phyloP scores from a whole-genome alignment of 2,797 vertebrate species.

The Passerculus sandwichensis region DNA sequence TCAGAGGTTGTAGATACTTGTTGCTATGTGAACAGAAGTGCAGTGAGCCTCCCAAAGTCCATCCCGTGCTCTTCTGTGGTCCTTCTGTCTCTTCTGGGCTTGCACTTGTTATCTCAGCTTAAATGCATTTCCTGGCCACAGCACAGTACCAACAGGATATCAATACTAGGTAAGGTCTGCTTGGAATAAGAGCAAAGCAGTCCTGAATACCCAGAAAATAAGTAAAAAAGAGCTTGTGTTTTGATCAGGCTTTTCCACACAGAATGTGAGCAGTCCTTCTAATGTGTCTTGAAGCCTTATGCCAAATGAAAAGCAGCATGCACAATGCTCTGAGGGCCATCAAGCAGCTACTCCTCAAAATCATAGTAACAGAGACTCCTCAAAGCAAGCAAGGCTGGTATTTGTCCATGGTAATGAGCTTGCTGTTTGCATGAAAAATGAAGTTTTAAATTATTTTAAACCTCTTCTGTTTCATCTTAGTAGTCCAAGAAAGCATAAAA shows the following conservation, averaged over 20 bases:
- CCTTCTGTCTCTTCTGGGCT: background rate
- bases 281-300: background rate
- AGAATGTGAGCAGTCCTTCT: background rate
- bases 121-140: slow-evolving; percentile 3
- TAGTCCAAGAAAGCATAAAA: slow-evolving; percentile 28
- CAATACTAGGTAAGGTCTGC: background rate
- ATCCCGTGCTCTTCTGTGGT: background rate
- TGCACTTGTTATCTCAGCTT: background rate
- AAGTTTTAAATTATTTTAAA: slow-evolving; percentile 44
- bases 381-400: slow-evolving; percentile 29
- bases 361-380: slow-evolving; percentile 35
- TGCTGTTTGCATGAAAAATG: slow-evolving; percentile 6
- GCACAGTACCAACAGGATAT: slow-evolving; percentile 4
- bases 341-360: slow-evolving; percentile 43
- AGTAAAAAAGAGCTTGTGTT: background rate
- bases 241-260: slow-evolving; percentile 4
- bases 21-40: slow-evolving; percentile 76
- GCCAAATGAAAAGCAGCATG: slow-evolving; percentile 21
- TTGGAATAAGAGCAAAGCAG: background rate
- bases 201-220: background rate
- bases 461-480: slow-evolving; percentile 38
- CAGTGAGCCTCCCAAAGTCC: background rate
- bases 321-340: background rate
- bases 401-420: slow-evolving; percentile 48
- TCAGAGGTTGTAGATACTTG: slow-evolving; percentile 67